These are phyloP conservation scores for Lutjanus erythropterus DNA, from an alignment of 2,113 vertebrate species.

Conservation along the genomic window DNA sequence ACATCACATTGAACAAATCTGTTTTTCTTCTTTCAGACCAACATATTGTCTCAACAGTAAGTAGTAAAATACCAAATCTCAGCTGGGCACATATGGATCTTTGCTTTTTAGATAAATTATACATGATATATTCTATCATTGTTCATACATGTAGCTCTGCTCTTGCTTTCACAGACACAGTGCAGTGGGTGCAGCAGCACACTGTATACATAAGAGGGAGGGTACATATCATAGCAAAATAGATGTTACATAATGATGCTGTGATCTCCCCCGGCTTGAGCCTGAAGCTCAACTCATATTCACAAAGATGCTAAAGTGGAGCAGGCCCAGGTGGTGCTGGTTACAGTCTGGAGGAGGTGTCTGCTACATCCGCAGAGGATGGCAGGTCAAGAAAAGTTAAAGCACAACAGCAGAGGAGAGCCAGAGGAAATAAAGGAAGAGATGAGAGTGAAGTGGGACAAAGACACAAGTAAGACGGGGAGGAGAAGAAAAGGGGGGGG, in stretches of 20 bases:
- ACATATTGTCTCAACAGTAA: too few species aligned
- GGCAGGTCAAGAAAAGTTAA: conserved; percentile 38
- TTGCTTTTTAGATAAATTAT: too few species aligned
- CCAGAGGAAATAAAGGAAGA: conserved; percentile 24
- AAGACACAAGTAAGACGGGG: conserved; percentile 32
- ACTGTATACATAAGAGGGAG: neutral
- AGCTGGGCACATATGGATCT: too few species aligned
- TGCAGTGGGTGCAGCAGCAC: neutral
- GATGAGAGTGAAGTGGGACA: conserved; percentile 12
- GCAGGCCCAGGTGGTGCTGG: conserved; percentile 22
- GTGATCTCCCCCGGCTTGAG: conserved; percentile 18
- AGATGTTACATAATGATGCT: conserved; percentile 2
- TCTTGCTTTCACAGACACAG: conserved; percentile 15
- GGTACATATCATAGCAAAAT: neutral
- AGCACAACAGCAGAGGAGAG: conserved; percentile 29
- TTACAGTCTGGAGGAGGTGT: conserved; percentile 17
- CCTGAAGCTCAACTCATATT: conserved; percentile 11
- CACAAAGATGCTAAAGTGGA: conserved; percentile 2
- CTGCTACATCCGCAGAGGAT: conserved; percentile 27
- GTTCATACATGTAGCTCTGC: neutral
- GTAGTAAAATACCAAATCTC: too few species aligned
- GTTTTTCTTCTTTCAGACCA: too few species aligned
- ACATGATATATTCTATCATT: too few species aligned
- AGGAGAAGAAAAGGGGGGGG: neutral
- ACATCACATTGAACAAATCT: too few species aligned